Evolutionary conservation across 2,797 vertebrate genomes (phyloP).

Genomic region (Lycodopsis pacificus): DNA sequence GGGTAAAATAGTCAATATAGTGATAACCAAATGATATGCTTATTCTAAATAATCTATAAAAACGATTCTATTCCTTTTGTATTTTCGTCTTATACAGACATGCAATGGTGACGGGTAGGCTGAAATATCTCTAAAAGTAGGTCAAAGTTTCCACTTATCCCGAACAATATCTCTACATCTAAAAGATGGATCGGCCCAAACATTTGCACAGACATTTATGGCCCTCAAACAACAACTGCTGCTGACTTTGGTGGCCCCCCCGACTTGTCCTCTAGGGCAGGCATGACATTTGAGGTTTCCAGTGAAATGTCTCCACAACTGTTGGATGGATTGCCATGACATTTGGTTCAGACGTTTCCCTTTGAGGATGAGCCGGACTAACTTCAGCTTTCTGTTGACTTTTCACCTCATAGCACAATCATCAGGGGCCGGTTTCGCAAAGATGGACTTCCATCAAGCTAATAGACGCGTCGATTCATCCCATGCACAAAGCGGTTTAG

Average conservation of each 20-base stretch:
- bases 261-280: neutral
- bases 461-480: neutral
- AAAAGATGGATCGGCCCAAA: neutral
- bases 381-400: neutral
- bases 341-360: neutral
- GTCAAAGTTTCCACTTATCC: neutral
- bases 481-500: neutral
- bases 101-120: neutral
- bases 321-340: constrained; percentile 4
- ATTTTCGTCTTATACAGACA: neutral
- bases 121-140: neutral
- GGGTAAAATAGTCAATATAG: neutral
- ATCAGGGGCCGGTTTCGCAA: neutral
- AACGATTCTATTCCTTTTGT: neutral
- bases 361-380: neutral
- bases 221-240: neutral
- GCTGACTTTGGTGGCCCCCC: neutral
- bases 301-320: neutral
- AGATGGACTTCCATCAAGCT: neutral
- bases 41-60: neutral
- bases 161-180: neutral
- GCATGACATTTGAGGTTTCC: constrained; percentile 4
- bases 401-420: neutral
- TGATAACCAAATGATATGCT: neutral
- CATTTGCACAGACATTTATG: neutral